A percentile compares a stretch with the other conserved stretches of the same genome.
phyloP scores from a whole-genome alignment of 1,140 invertebrate species.

The Temnothorax longispinosus region DNA sequence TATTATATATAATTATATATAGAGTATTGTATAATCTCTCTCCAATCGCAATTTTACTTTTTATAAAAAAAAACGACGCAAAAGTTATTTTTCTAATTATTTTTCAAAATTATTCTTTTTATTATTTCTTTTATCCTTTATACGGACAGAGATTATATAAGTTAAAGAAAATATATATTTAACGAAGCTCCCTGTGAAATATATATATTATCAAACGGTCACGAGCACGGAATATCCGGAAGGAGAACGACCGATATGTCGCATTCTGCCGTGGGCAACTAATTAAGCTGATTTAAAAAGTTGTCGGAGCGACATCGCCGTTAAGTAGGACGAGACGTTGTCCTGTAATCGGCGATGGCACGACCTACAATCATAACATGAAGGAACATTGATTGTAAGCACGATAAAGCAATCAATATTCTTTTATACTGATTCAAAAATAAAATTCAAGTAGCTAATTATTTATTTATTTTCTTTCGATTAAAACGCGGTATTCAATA shows the following conservation, averaged over 20 bases:
- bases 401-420: too few relatives aligned
- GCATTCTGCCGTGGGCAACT: constrained; percentile 57
- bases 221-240: not conserved
- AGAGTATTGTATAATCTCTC: too few relatives aligned
- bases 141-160: too few relatives aligned
- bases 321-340: constrained; percentile 67
- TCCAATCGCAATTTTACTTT: too few relatives aligned
- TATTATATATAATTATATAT: too few relatives aligned
- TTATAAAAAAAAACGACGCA: too few relatives aligned
- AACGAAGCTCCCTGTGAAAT: not conserved
- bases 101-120: too few relatives aligned
- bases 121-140: too few relatives aligned
- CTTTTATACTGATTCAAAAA: too few relatives aligned
- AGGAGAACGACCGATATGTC: constrained; percentile 51
- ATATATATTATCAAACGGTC: not conserved
- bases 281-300: constrained; percentile 67
- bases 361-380: constrained; percentile 51
- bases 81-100: too few relatives aligned
- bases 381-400: not conserved
- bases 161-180: too few relatives aligned
- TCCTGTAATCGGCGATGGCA: constrained; percentile 15
- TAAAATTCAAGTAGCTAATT: not conserved
- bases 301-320: constrained; percentile 62
- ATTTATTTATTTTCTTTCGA: not conserved
- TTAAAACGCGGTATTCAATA: not conserved